Base-by-base conservation (phyloP, 2,797 vertebrate genomes). In the Rousettus madagascariensis region DNA sequence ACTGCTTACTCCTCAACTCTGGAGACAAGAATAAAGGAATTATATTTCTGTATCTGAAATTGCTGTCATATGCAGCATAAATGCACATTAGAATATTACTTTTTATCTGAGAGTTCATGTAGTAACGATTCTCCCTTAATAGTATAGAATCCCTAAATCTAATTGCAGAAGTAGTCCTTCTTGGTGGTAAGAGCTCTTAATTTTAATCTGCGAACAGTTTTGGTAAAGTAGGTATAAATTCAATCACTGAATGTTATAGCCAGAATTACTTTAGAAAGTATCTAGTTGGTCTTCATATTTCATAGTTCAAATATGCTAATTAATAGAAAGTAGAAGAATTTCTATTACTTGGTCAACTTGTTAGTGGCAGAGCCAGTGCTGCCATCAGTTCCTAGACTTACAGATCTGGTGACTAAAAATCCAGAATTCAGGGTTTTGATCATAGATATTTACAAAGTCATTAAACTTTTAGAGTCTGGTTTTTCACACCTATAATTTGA, bases 1-100 rank as follows among this genome's bases (percentile, higher is more conserved):
- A 78, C 26, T 95, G 77, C 77, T 92, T 95, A 87, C 36, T 97
- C 33, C 19, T 97, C 66, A 93, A 65, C 6, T 92, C 49, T 90
- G 49, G 4, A 84, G 20, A 77, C 3, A 12, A 95, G 17, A 79
- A 28, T 84, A 82, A 11, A 75, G 6, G 30, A 91, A 92, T 90
- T 85, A 53, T 69, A 93, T 63, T 90, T 96, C 20, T 77, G 8
- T 65, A 74, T 53, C 28, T 91, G 30, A 77, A 78, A 74, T 24
- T 6, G 78, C 19, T 90, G 20, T 11, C 11, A 38, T 38, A 68
- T 41, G 28, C 15, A 80, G 17, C 69, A 4, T 8, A 88, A 93
- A 85, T 22, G 3, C 8, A 30, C 61, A 55, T 69, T 69, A 74
- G 33, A 86, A 71, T 57, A 66, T 41, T 82, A 55, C 13, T 85